Conservation (phyloP, 2,888 invertebrate genomes). For the Hirtodrosophila confusa region DNA sequence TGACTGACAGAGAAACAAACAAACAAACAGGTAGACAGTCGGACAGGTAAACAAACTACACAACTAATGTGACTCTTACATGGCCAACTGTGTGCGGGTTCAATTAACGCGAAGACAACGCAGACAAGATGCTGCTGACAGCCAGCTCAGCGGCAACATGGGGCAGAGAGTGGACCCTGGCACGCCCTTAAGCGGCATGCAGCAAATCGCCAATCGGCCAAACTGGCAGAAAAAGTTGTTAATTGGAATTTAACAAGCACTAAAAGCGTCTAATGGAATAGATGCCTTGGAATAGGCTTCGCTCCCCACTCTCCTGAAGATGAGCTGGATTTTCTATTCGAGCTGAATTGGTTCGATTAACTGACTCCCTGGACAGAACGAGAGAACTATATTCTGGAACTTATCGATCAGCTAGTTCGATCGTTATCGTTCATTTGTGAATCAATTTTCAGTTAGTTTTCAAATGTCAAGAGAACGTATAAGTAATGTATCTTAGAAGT, state of each 20-base stretch:
- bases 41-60: constrained; percentile 61
- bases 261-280: constrained; percentile 76
- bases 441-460: no score
- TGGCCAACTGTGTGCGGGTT: constrained; percentile 73
- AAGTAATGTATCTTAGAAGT: no score
- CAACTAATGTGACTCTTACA: constrained; percentile 58
- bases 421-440: no score
- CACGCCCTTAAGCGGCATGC: constrained; percentile 49
- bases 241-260: constrained; percentile 82
- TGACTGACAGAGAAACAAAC: constrained; percentile 27
- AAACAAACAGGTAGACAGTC: constrained; percentile 23
- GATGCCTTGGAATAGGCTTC: constrained; percentile 34
- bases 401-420: no score
- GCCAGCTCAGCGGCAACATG: background rate
- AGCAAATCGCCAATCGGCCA: constrained; percentile 48
- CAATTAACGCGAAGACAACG: constrained; percentile 66
- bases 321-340: background rate
- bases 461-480: no score
- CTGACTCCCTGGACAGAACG: no score
- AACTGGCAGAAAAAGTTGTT: constrained; percentile 74
- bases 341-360: no score
- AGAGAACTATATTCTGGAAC: no score
- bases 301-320: constrained; percentile 2
- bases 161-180: constrained; percentile 19
- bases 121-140: constrained; percentile 18